Conservation (phyloP, 2,113 vertebrate genomes). For the Periophthalmodon schlosseri region DNA sequence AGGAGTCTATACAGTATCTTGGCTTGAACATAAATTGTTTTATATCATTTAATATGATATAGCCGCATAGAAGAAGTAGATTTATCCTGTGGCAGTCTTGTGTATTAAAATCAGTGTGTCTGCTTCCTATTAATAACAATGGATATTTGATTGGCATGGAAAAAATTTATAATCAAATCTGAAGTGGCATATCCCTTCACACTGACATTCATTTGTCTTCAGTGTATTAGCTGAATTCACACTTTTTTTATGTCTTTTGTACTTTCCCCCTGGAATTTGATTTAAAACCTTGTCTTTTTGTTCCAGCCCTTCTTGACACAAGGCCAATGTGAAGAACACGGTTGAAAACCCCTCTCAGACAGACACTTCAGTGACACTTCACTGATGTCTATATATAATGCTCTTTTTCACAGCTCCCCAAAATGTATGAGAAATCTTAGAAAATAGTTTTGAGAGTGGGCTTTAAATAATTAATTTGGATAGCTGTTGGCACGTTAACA, state of each 20-base stretch:
- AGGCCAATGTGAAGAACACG: slow-evolving; percentile 1
- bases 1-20: not conserved
- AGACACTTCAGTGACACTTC: not conserved
- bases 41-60: not conserved
- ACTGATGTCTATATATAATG: not conserved
- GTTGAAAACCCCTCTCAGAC: not conserved
- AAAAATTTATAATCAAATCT: slow-evolving; percentile 35
- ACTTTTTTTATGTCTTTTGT: not conserved
- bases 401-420: not conserved
- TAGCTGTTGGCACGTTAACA: not conserved
- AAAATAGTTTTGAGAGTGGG: not conserved
- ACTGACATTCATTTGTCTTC: not conserved
- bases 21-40: not conserved
- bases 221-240: slow-evolving; percentile 7
- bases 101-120: not conserved
- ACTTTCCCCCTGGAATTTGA: not conserved
- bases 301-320: not conserved
- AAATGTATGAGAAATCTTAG: not conserved
- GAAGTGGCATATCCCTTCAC: not conserved
- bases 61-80: no score
- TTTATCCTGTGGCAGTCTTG: not conserved
- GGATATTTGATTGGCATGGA: slow-evolving; percentile 17
- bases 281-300: not conserved
- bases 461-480: not conserved
- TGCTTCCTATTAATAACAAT: slow-evolving; percentile 13